Evolutionary conservation across 2,113 vertebrate species (phyloP), one percentile per base, ranked within the genome.

Genomic region (Silurus glanis): DNA sequence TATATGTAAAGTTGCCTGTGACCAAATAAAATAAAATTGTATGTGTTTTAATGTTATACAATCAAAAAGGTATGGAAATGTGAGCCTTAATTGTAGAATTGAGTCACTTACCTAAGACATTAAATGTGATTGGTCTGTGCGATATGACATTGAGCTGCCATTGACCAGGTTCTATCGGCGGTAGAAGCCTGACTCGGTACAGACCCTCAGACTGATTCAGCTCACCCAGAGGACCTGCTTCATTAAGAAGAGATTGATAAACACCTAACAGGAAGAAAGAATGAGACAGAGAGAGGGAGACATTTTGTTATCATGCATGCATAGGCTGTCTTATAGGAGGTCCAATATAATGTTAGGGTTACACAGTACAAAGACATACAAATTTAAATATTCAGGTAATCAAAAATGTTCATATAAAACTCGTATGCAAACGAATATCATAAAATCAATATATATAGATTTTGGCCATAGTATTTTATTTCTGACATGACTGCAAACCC

Each of bases 71-170:
- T 75, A 49, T 12, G 12, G 47, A 75, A 74, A 74, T n/a, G 28
- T 76, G 9, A n/a, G 61, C 71, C 21, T 84, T 49, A 37, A 67
- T 14, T 79, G 19, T 4, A 58, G 19, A 71, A 6, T 28, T 28
- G 9, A 47, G 17, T n/a, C 23, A 5, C 67, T 82, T 91, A 97
- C 97, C 96, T 91, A 96, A 95, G 25, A 95, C 91, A 76, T 91
- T 94, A 64, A 97, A 94, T 4, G 90, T 91, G 28, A 96, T 82
- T 62, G 79, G 93, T 8, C 94, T 93, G 1, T 90, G 84, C 21
- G 94, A 92, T 83, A 47, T 90, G 87, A 95, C 66, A 7, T 61
- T 87, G 37, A 97, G 90, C 16, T 91, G 92, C 96, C 97, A 97
- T 53, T 90, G 89, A 19, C 97, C 96, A 10, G 87, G 87, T 62